Base-by-base conservation (phyloP, 2,888 invertebrate genomes). In the Hesperia comma region DNA sequence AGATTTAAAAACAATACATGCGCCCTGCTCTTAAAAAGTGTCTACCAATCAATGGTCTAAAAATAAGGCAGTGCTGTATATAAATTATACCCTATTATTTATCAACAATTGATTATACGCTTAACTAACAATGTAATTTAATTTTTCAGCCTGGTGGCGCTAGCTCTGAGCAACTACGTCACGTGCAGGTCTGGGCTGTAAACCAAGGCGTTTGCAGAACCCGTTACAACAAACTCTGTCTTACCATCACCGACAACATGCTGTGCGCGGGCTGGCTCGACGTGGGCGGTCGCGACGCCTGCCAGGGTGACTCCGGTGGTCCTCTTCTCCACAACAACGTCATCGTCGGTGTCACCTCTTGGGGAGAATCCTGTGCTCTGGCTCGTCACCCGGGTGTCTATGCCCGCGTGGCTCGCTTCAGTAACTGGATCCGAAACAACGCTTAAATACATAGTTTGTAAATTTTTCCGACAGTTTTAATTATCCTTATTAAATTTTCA, bases 251-350 rank as follows among this genome's bases (percentile, higher is more conserved):
- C n/a, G 79, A 73, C 67, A 83, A 83, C 71, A 85, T 85, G 85
- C 17, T 85, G 70, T 85, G 85, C 73, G 75, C 81, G 10, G 85
- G 85, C 7, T 79, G 79, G 77, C 67, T 80, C 5, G 73, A 77
- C 57, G 73, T 79, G 3, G 83, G 81, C 1, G 83, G 83, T 40
- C 79, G 82, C n/a, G 81, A 79, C 70, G 79, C 80, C 69, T 84
- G 84, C 75, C 75, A 75, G 62, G 82, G 79, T 56, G 86, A 86
- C 70, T 80, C 82, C n/a, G 86, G 86, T 6, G 80, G 83, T 32
- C 84, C 85, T 2, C 75, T 84, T 15, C 66, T 79, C 62, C 81
- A 82, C 70, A 79, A 79, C 58, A 67, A 72, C 21, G 74, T 80
- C 14, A 67, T 83, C 15, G 77, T 83, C 10, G 85, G 85, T 5